These are phyloP conservation scores for Cygnus olor DNA, from an alignment of 2,797 vertebrate genomes.

Conservation along the genomic window DNA sequence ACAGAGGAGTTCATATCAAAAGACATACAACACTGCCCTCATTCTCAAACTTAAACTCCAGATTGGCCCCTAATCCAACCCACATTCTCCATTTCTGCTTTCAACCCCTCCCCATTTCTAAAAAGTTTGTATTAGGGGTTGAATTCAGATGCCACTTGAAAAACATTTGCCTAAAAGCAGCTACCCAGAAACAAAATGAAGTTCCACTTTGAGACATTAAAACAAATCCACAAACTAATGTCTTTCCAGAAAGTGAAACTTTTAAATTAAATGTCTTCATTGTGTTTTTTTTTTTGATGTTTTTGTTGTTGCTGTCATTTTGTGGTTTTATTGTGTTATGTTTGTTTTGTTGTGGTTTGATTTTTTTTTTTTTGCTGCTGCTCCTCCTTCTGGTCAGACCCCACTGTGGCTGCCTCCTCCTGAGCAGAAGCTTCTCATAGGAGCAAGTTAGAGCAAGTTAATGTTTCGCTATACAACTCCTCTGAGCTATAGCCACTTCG, in stretches of 20 bases:
- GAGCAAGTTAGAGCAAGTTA: neutral
- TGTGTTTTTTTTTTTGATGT: neutral
- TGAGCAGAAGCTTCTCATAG: neutral
- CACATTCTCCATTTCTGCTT: neutral
- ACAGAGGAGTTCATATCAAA: neutral
- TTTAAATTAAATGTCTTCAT: neutral
- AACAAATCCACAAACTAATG: neutral
- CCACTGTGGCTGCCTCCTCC: neutral
- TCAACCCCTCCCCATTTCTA: neutral
- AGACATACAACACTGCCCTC: neutral
- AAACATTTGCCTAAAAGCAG: neutral
- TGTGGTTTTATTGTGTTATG: neutral
- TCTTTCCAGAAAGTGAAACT: neutral
- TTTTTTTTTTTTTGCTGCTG: neutral
- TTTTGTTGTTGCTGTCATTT: too few relatives aligned
- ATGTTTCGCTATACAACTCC: neutral
- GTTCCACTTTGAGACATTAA: neutral
- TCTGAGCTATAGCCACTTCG: neutral
- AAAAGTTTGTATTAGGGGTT: neutral
- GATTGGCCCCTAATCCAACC: neutral
- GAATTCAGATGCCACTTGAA: neutral
- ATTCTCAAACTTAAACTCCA: neutral
- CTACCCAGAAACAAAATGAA: neutral
- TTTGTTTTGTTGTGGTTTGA: neutral
- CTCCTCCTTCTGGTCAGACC: neutral